Evolutionary conservation across 2,113 vertebrate genomes (phyloP).

Genomic region (Hemiscyllium ocellatum): DNA sequence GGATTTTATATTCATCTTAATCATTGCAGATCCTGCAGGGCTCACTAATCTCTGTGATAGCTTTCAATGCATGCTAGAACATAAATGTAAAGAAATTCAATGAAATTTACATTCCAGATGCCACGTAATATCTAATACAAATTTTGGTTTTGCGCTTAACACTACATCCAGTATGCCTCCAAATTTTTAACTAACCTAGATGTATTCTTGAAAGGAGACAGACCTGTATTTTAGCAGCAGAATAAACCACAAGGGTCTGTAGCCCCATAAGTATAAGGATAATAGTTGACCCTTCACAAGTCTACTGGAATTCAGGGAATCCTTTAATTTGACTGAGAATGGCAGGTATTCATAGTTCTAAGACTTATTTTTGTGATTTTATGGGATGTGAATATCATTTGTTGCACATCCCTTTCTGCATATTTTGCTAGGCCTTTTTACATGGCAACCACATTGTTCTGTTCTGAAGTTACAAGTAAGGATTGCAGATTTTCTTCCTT

Average conservation of each 20-base stretch:
- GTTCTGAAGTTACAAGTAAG: no score
- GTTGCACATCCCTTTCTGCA: no score
- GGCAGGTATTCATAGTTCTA: neutral
- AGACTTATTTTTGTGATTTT: no score
- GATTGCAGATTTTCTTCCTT: no score
- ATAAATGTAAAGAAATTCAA: neutral
- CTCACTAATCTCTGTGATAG: neutral
- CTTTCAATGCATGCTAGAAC: neutral
- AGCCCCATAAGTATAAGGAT: neutral
- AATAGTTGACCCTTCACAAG: neutral
- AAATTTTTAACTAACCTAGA: neutral
- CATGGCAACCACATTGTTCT: no score
- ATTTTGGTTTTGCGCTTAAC: neutral
- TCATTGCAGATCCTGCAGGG: no score
- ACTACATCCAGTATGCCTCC: neutral
- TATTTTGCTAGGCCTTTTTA: no score
- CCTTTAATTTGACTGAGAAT: neutral
- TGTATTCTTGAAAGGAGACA: neutral
- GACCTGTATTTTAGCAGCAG: neutral
- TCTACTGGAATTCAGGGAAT: neutral
- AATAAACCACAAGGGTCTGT: neutral
- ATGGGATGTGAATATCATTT: no score
- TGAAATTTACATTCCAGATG: neutral
- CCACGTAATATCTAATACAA: neutral
- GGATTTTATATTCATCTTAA: neutral